Conservation (phyloP, 1,140 invertebrate species). For the Ceratitis capitata region DNA sequence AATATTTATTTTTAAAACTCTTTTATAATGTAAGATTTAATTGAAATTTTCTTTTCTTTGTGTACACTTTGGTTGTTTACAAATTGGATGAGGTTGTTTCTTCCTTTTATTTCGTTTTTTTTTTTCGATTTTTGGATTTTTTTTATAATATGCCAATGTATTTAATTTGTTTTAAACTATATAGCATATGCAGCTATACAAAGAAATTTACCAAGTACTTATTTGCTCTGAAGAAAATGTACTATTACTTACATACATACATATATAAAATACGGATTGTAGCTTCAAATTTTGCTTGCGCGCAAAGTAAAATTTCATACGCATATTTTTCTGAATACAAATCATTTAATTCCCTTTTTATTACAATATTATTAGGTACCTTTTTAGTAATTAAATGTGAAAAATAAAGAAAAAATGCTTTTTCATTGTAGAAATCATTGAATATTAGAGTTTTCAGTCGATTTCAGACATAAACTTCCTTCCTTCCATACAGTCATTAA, state of each 20-base stretch:
- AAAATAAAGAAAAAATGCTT: neutral
- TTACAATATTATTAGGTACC: neutral
- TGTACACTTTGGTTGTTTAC: neutral
- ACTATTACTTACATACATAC: neutral
- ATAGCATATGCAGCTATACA: neutral
- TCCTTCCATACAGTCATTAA: too few relatives aligned
- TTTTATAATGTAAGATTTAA: too few relatives aligned
- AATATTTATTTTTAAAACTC: neutral
- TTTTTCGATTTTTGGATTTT: neutral
- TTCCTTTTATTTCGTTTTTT: neutral
- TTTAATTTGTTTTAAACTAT: neutral
- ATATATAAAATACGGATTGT: neutral
- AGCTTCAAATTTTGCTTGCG: conserved; percentile 53
- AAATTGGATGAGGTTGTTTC: neutral
- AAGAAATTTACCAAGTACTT: neutral
- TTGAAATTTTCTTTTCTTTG: conserved; percentile 25
- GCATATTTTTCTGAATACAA: neutral
- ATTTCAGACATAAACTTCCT: too few relatives aligned
- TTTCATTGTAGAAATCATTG: neutral
- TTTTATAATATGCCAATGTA: neutral
- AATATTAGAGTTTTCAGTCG: neutral
- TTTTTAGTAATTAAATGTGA: neutral
- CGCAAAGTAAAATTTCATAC: conserved; percentile 49
- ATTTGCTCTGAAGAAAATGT: neutral
- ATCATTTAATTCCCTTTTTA: neutral